Evolutionary conservation across 2,113 vertebrate genomes (phyloP).

Genomic region (Loxodonta africana): DNA sequence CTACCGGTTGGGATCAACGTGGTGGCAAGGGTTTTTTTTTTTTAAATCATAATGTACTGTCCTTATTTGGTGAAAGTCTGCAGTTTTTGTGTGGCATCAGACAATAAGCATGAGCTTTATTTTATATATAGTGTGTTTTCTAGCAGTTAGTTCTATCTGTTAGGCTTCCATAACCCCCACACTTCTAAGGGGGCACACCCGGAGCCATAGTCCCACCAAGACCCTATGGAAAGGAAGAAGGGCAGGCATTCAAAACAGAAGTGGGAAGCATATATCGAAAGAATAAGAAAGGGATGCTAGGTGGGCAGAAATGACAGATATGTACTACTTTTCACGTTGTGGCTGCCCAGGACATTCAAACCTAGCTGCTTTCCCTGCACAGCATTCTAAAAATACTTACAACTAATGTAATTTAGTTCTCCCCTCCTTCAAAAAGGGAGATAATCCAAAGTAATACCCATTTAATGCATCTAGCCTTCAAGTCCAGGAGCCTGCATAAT

Average conservation of each 20-base stretch:
- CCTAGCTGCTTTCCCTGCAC: not conserved
- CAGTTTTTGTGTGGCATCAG: not conserved
- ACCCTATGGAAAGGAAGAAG: not conserved
- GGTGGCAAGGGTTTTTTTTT: too few relatives aligned
- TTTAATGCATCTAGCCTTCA: not conserved
- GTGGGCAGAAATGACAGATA: not conserved
- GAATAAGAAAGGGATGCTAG: not conserved
- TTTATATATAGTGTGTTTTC: not conserved
- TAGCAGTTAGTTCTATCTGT: not conserved
- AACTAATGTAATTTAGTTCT: conserved; percentile 8
- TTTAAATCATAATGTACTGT: not conserved
- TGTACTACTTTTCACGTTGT: not conserved
- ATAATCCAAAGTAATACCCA: conserved; percentile 19
- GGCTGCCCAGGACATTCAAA: conserved; percentile 14
- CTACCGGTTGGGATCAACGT: too few relatives aligned
- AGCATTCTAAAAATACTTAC: conserved; percentile 50
- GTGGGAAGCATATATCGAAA: not conserved
- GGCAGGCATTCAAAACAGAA: not conserved
- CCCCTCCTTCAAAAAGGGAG: not conserved
- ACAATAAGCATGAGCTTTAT: not conserved
- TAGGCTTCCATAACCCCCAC: not conserved
- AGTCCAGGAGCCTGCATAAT: conserved; percentile 3
- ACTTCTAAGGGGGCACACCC: not conserved
- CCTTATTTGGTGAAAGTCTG: not conserved
- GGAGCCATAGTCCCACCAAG: not conserved